Conservation (phyloP, 2,113 vertebrate genomes). For the Notechis scutatus region DNA sequence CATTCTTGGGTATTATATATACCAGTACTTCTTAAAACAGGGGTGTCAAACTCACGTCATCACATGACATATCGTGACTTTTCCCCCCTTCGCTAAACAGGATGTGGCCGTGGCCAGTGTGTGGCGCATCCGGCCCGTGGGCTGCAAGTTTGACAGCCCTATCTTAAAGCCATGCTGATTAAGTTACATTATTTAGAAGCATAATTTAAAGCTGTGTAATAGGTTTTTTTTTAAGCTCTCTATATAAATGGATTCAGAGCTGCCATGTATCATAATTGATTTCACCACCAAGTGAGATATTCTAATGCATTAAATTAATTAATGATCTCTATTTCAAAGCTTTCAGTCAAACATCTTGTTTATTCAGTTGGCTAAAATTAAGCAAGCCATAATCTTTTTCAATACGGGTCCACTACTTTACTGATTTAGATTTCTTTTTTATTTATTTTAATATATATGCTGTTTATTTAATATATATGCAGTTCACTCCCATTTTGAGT, state of each 20-base stretch:
- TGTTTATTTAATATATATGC: background rate
- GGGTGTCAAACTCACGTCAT: too few relatives aligned
- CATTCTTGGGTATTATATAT: background rate
- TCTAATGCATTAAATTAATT: slow-evolving; percentile 18
- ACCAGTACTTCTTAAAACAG: background rate
- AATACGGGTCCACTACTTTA: background rate
- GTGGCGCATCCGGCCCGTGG: too few relatives aligned
- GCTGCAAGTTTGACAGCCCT: too few relatives aligned
- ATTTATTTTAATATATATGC: background rate
- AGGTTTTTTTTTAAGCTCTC: background rate
- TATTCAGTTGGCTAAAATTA: background rate
- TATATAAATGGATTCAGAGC: background rate
- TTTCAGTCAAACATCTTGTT: background rate
- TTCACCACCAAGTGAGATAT: background rate
- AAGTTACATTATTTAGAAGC: background rate
- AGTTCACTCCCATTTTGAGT: background rate
- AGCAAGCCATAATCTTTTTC: background rate
- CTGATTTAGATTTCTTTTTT: background rate
- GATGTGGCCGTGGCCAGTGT: too few relatives aligned
- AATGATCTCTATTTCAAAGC: background rate
- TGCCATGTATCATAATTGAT: background rate
- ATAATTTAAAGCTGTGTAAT: background rate
- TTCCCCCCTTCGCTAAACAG: too few relatives aligned
- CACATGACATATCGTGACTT: too few relatives aligned
- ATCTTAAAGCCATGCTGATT: background rate